These are phyloP conservation scores for Enteromius fasciolatus DNA, from an alignment of 2,797 vertebrate genomes.

Conservation along the genomic window DNA sequence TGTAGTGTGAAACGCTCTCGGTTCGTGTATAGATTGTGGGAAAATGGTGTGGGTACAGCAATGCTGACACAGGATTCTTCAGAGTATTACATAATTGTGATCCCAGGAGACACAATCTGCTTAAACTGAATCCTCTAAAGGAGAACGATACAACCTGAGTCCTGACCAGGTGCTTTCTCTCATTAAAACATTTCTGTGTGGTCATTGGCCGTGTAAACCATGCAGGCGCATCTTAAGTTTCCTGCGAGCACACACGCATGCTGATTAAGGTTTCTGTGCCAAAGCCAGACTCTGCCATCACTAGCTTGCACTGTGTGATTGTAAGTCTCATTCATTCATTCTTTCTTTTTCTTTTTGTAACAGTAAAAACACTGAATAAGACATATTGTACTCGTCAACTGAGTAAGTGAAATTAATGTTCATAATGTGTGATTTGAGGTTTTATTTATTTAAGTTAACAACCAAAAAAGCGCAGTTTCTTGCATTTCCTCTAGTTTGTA, in stretches of 20 bases:
- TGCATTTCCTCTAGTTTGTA: neutral
- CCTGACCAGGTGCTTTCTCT: constrained; percentile 24
- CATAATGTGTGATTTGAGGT: neutral
- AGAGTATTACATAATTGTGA: constrained; percentile 37
- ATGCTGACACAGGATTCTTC: constrained; percentile 44
- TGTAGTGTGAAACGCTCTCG: neutral
- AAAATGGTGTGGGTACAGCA: constrained; percentile 29
- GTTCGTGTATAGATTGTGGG: constrained; percentile 23
- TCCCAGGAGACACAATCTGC: constrained; percentile 40
- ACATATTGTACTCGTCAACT: too few species aligned
- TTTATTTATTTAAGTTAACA: neutral
- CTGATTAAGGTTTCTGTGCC: constrained; percentile 29
- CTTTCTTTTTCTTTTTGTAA: neutral
- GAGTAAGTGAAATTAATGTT: neutral
- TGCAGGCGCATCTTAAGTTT: neutral
- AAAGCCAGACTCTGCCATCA: constrained; percentile 20
- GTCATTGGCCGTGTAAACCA: constrained; percentile 2
- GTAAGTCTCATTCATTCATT: constrained; percentile 3
- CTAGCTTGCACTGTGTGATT: neutral
- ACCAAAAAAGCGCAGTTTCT: neutral
- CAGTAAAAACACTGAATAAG: neutral
- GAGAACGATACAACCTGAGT: constrained; percentile 30
- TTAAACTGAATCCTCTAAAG: constrained; percentile 33
- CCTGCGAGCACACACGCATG: neutral
- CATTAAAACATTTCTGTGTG: constrained; percentile 32